Evolutionary conservation across 92 coral and sea anemone species (phyloP).

Genomic region (Paragorgia papillata): DNA sequence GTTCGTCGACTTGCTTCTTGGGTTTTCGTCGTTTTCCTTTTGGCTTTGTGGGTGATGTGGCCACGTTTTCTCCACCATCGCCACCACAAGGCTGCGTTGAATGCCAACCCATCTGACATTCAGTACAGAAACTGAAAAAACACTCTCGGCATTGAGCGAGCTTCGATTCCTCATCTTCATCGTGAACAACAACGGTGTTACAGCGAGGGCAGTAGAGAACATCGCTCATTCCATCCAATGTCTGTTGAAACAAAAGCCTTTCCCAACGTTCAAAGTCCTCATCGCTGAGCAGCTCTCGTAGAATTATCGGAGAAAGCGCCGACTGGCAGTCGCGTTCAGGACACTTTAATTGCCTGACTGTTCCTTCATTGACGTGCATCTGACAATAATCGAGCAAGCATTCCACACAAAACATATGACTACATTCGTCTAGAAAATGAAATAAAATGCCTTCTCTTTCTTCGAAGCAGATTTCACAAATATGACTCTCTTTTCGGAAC

Average conservation of each 20-base stretch:
- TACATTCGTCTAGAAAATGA: conserved; percentile 78
- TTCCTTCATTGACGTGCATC: conserved; percentile 73
- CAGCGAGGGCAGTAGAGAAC: conserved; percentile 92
- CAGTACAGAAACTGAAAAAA: conserved; percentile 86
- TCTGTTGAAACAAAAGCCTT: conserved; percentile 68
- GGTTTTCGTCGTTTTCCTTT: conserved; percentile 25
- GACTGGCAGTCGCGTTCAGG: conserved; percentile 77
- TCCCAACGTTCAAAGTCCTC: conserved; percentile 86
- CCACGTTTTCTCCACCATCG: conserved; percentile 55
- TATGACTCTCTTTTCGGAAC: conserved; percentile 67
- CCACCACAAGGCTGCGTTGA: conserved; percentile 63
- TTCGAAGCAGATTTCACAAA: conserved; percentile 85
- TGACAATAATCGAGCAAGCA: conserved; percentile 82
- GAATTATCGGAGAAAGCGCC: conserved; percentile 66
- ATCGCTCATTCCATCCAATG: conserved; percentile 85
- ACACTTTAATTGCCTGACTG: conserved; percentile 71
- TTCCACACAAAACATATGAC: conserved; percentile 80
- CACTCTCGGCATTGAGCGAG: conserved; percentile 87
- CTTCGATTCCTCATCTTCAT: conserved; percentile 74
- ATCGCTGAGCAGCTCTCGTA: conserved; percentile 66
- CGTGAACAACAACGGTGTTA: conserved; percentile 74
- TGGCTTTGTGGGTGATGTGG: conserved; percentile 1
- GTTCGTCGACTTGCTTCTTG: conserved; percentile 7
- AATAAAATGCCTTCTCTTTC: conserved; percentile 76
- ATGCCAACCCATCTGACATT: conserved; percentile 89